Evolutionary conservation across 2,113 vertebrate species (phyloP), one percentile per base, ranked within the genome.

Genomic region (Protobothrops flavoviridis): DNA sequence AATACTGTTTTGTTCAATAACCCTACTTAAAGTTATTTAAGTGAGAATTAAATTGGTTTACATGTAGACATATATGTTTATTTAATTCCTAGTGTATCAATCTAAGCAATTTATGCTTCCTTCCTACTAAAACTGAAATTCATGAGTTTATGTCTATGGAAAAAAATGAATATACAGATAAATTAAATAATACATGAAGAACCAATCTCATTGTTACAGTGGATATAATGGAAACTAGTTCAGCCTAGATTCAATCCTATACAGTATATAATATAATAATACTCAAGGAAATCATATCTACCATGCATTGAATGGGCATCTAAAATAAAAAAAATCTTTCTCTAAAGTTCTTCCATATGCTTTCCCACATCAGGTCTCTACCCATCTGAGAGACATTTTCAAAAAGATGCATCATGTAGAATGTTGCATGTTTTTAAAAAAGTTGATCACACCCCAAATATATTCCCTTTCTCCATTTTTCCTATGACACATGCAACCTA

Each of bases 31-130:
- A 90, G 9, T 81, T 26, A 92, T 53, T 55, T 85, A 43, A 55
- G 17, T 59, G 26, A 59, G 53, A 53, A 89, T 26, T 56, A 43
- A 50, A 5, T 50, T 23, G 15, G 12, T 55, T 89, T 90, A 23
- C 52, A 55, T 26, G 21, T 6, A 53, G 29, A 87, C 55, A 0
- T 48, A 24, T 23, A 12, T 85, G 69, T 26, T 0, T 64, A 0
- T 0, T 57, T 52, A 52, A 87, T 55, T 94, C 48, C 56, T 5
- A 1, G 59, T 64, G 0, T 0, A 20, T 9, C 87, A 91, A 3
- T 56, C 23, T 86, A 90, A 50, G 15, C 33, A 12, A 91, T 8
- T 56, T 91, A 1, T 8, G 6, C 45, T 52, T 50, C 10, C 3
- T 90, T 26, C 26, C 52, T 9, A 56, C 39, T 91, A 21, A 85